Conservation (phyloP, 2,888 invertebrate species). For the Sesia bembeciformis region DNA sequence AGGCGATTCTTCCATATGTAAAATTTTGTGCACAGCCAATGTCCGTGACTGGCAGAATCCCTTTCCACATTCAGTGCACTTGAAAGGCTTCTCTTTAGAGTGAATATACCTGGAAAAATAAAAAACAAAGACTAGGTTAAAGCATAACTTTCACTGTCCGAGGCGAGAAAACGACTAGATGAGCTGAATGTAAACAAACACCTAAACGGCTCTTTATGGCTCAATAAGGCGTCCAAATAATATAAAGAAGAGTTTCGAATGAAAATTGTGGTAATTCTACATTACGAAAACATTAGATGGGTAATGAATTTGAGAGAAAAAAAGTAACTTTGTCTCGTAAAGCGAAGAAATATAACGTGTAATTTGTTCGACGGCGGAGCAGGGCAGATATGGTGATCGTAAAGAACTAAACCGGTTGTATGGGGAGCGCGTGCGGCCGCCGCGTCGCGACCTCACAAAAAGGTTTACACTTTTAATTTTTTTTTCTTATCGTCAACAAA, state of each 20-base stretch:
- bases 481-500: constrained; percentile 39
- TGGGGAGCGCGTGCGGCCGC: constrained; percentile 64
- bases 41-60: constrained; percentile 99
- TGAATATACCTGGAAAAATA: constrained; percentile 90
- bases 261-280: constrained; percentile 43
- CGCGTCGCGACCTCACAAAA: constrained; percentile 69
- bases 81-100: constrained; percentile 98
- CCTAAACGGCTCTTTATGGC: constrained; percentile 29
- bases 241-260: constrained; percentile 28
- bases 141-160: constrained; percentile 34
- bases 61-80: constrained; percentile 96
- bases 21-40: constrained; percentile 94
- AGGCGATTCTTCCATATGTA: constrained; percentile 94
- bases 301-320: constrained; percentile 53
- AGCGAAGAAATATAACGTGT: constrained; percentile 71
- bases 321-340: constrained; percentile 60
- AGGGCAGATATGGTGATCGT: constrained; percentile 71
- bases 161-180: constrained; percentile 20
- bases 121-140: constrained; percentile 14
- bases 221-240: constrained; percentile 35
- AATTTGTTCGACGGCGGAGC: constrained; percentile 69
- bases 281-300: constrained; percentile 48
- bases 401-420: constrained; percentile 67
- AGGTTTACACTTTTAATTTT: constrained; percentile 64
- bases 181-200: constrained; percentile 32